Conservation (phyloP, 2,888 invertebrate genomes). For the Homarus gammarus region DNA sequence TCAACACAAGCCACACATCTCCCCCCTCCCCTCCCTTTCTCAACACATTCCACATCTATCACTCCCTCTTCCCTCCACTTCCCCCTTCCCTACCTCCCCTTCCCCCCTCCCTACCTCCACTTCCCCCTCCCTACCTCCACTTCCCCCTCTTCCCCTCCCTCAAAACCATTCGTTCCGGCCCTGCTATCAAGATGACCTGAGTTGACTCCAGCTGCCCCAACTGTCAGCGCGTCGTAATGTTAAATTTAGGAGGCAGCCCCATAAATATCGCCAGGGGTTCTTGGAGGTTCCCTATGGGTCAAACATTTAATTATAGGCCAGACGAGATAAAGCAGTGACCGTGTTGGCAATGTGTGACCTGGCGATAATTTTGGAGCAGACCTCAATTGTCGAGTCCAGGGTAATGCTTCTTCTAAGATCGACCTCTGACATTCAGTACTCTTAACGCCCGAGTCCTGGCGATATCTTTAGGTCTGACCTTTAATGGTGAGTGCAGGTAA, state of each 20-base stretch:
- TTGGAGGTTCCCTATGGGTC: not conserved
- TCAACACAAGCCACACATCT: too few relatives aligned
- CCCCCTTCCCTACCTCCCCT: not conserved
- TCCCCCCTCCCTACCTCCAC: not conserved
- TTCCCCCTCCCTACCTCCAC: too few relatives aligned
- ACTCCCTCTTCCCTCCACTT: not conserved
- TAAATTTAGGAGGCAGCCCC: not conserved
- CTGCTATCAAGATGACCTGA: not conserved
- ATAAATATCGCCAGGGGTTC: not conserved
- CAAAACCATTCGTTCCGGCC: not conserved
- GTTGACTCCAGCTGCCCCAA: not conserved
- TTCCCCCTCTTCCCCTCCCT: not conserved
- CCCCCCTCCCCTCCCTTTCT: too few relatives aligned
- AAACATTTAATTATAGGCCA: not conserved
- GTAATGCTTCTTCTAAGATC: too few relatives aligned
- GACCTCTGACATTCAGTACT: too few relatives aligned
- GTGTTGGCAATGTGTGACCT: too few relatives aligned
- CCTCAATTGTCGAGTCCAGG: too few relatives aligned
- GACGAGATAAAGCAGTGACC: too few relatives aligned
- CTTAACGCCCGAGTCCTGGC: too few relatives aligned
- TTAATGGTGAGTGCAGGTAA: too few relatives aligned
- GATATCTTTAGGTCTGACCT: too few relatives aligned
- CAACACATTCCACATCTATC: not conserved
- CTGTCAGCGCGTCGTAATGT: not conserved
- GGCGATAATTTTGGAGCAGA: too few relatives aligned